Conservation (phyloP, 2,113 vertebrate species). For the Lophochroa leadbeateri region DNA sequence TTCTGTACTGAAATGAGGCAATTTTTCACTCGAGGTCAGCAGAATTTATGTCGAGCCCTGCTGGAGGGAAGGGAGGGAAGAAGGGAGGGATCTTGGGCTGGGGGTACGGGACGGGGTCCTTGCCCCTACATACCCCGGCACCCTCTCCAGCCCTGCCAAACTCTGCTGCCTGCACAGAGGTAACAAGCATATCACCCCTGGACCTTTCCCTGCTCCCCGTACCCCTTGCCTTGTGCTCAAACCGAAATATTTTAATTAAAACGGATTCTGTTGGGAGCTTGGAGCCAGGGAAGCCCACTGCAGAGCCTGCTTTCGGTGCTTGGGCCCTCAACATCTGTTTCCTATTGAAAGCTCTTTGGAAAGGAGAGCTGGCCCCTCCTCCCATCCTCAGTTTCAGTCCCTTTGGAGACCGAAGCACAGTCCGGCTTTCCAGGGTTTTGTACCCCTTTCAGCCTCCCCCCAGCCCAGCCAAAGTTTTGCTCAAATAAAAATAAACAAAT, state of each 20-base stretch:
- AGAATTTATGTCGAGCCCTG: constrained; percentile 51
- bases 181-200: neutral
- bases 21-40: constrained; percentile 72
- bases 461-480: neutral
- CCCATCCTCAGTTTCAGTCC: constrained; percentile 30
- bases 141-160: neutral
- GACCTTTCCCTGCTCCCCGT: neutral
- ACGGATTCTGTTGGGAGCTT: neutral
- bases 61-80: neutral
- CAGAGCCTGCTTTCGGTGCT: constrained; percentile 48
- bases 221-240: neutral
- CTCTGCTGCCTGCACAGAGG: fast-evolving
- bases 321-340: constrained; percentile 71
- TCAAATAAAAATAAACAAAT: constrained; percentile 38
- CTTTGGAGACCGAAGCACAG: neutral
- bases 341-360: constrained; percentile 68
- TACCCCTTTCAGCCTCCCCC: neutral
- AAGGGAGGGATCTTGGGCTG: neutral
- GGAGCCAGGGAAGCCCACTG: constrained; percentile 37
- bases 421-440: neutral
- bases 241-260: constrained; percentile 52
- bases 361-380: constrained; percentile 46
- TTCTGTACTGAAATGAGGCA: constrained; percentile 73
- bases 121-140: fast-evolving
- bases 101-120: neutral